Base-by-base conservation (phyloP, 1,140 invertebrate genomes). In the Latrodectus geometricus region DNA sequence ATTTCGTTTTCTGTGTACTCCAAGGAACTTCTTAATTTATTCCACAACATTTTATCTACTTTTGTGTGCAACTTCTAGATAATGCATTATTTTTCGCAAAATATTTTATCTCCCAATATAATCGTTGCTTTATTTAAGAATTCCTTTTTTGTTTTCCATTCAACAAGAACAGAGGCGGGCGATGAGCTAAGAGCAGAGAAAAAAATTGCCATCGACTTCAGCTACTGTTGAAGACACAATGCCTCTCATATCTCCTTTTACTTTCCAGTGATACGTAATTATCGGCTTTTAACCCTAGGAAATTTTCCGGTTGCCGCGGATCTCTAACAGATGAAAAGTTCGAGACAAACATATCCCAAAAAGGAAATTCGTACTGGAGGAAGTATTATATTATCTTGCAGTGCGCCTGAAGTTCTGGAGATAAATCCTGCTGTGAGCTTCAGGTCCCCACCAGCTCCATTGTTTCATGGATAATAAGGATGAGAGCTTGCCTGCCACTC, bases 381-480 rank as follows among this genome's bases (percentile, higher is more conserved):
- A 52, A 75, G 79, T 81, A 81, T 81, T 81, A 81, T 81, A 81
- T 81, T 81, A 82, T 82, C 79, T 82, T 54, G 68, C 69, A 15
- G 12, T 49, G 69, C 69, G 79, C 79, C 79, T 82, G 79, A 82
- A 75, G 81, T 72, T 83, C 54, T 17, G 17, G 73, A 75, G 81
- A 83, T 83, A 83, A 83, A 83, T 83, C 81, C 81, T 20, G 56
- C 52, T 68, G 52, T 9, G 54, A 17, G 56, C 49, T 50, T 8
- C n/a, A 23, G 56, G 68, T 66, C 49, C 48, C 79, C 79, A 82
- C 69, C 74, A 73, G 81, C 72, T 61, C 72, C 81, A 83, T 83
- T 83, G 81, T 83, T 75, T 83, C 81, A 75, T 66, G 73, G 81
- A 83, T 83, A 83, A 83, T 83, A 83, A 83, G 81, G 81, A 75